Percentiles rank a stretch among this genome's conserved stretches.
Evolutionary conservation across 2,888 invertebrate species (phyloP).

Genomic region (Sycophila texana): DNA sequence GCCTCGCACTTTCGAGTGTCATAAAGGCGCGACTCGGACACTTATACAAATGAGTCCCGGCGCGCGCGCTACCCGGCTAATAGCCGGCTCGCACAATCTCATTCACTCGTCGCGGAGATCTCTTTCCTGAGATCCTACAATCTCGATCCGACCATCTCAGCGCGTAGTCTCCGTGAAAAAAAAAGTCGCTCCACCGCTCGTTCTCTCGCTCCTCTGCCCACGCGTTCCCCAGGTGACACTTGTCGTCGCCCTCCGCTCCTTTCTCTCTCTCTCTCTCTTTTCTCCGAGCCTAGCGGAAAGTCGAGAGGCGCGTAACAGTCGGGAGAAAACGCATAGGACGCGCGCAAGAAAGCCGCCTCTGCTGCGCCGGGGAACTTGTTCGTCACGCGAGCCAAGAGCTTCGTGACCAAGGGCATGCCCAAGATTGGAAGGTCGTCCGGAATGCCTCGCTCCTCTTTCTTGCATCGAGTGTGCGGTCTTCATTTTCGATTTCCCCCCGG

Average conservation of each 20-base stretch:
- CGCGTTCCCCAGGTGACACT: slow-evolving; percentile 17
- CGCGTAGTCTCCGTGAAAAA: slow-evolving; percentile 10
- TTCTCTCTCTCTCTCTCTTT: not conserved
- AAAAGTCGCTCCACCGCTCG: not conserved
- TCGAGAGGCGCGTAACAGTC: not conserved
- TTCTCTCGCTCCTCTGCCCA: not conserved
- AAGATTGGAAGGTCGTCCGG: slow-evolving; percentile 22
- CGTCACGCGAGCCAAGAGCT: not conserved
- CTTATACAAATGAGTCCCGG: not conserved
- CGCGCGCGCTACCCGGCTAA: slow-evolving; percentile 9
- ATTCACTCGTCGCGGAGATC: slow-evolving; percentile 2
- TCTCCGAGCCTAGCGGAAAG: not conserved
- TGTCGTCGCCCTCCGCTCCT: slow-evolving; percentile 22
- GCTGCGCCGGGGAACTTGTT: not conserved
- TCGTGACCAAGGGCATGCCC: slow-evolving; percentile 9
- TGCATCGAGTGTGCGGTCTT: not conserved
- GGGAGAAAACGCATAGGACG: not conserved
- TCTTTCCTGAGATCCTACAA: not conserved
- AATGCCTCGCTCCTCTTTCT: not conserved
- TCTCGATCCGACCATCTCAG: not conserved
- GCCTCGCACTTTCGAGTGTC: slow-evolving; percentile 25
- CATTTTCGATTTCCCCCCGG: slow-evolving; percentile 18
- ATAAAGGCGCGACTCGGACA: slow-evolving; percentile 3
- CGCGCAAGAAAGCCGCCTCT: slow-evolving; percentile 1
- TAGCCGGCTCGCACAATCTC: slow-evolving; percentile 31